Conservation (phyloP, 2,888 invertebrate species). For the Drosophila borealis region DNA sequence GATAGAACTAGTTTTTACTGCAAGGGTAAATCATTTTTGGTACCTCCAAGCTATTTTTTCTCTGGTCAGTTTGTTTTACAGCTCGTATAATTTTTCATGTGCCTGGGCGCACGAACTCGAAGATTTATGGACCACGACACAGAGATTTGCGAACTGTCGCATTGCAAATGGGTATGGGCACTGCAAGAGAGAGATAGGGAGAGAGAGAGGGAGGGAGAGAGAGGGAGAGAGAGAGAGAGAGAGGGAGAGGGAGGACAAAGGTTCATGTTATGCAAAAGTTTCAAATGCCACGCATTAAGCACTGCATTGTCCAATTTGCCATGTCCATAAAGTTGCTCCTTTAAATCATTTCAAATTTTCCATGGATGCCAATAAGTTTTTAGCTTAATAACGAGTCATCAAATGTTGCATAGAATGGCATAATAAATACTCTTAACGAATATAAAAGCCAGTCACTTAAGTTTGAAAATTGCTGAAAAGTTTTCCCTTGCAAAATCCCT, state of each 20-base stretch:
- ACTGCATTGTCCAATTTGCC: constrained; percentile 46
- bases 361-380: constrained; percentile 25
- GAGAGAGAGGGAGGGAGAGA: too few species aligned
- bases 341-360: constrained; percentile 24
- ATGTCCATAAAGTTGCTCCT: constrained; percentile 41
- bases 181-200: background rate
- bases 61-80: constrained; percentile 42
- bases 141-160: constrained; percentile 58
- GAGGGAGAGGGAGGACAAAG: constrained; percentile 3
- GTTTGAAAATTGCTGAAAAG: background rate
- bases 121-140: constrained; percentile 66
- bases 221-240: background rate
- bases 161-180: constrained; percentile 33
- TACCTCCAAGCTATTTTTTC: background rate
- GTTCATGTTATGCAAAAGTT: constrained; percentile 53
- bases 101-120: constrained; percentile 35
- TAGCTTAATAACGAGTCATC: constrained; percentile 12
- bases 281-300: constrained; percentile 44
- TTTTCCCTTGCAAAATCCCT: background rate
- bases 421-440: constrained; percentile 17
- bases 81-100: constrained; percentile 72
- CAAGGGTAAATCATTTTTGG: constrained; percentile 18
- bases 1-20: background rate
- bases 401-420: constrained; percentile 19
- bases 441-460: background rate